Percentiles rank a stretch among this genome's conserved stretches.
Conservation (phyloP, 2,888 invertebrate species). For the Drosophila kambysellisi region DNA sequence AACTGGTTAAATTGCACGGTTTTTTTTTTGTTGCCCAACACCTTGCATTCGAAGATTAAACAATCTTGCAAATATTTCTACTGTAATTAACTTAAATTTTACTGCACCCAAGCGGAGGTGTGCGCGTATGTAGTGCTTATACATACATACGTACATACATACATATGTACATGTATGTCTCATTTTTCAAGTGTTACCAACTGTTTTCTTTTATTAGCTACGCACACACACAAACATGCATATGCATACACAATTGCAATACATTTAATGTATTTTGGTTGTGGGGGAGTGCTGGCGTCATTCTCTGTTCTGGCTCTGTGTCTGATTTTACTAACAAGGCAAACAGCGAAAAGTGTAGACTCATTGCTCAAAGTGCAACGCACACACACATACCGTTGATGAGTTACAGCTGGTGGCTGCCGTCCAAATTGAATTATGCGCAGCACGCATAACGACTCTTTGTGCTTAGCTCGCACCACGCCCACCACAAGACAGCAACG, state of each 20-base stretch:
- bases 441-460: slow-evolving; percentile 29
- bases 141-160: neutral
- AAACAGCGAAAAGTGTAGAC: slow-evolving; percentile 21
- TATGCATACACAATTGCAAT: slow-evolving; percentile 14
- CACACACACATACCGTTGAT: slow-evolving; percentile 9
- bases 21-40: slow-evolving; percentile 25
- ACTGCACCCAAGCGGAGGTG: neutral
- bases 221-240: neutral
- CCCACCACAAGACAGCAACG: slow-evolving; percentile 28
- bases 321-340: slow-evolving; percentile 19
- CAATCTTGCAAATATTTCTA: slow-evolving; percentile 31
- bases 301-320: slow-evolving; percentile 1
- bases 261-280: neutral
- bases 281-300: slow-evolving; percentile 11
- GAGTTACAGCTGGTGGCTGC: slow-evolving; percentile 33
- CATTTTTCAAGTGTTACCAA: slow-evolving; percentile 23
- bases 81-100: slow-evolving; percentile 14
- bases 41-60: slow-evolving; percentile 29
- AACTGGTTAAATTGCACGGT: slow-evolving; percentile 71
- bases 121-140: too few species aligned
- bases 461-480: slow-evolving; percentile 26
- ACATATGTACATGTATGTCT: neutral
- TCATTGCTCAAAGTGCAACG: slow-evolving; percentile 45
- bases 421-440: slow-evolving; percentile 36
- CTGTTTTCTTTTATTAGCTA: slow-evolving; percentile 3